phyloP scores from a whole-genome alignment of 2,888 invertebrate genomes.

The Prenolepis imparis region DNA sequence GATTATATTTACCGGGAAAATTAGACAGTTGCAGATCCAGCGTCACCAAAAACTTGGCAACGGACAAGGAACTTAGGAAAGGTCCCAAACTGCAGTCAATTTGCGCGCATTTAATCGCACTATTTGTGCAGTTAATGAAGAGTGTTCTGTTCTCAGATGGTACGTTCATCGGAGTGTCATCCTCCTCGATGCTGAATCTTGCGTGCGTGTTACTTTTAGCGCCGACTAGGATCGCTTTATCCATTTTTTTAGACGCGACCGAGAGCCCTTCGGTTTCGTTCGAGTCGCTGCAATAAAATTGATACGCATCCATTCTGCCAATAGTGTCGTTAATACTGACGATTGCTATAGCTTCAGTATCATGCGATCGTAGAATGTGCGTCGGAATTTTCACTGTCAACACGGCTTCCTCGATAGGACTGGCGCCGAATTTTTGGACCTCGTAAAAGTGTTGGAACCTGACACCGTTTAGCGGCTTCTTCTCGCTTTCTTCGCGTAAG shows the following conservation, averaged over 20 bases:
- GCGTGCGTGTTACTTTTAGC: constrained; percentile 37
- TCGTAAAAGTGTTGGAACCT: constrained; percentile 81
- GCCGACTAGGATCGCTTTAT: background rate
- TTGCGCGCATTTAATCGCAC: constrained; percentile 79
- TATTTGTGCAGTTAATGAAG: constrained; percentile 84
- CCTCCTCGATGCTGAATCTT: constrained; percentile 59
- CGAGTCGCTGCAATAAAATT: constrained; percentile 66
- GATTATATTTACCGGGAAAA: constrained; percentile 80
- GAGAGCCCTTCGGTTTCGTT: constrained; percentile 23
- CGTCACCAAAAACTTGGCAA: constrained; percentile 82
- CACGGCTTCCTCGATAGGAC: constrained; percentile 83
- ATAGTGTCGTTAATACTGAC: constrained; percentile 70
- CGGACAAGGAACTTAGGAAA: constrained; percentile 79
- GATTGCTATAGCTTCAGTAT: constrained; percentile 68
- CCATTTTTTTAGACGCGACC: background rate
- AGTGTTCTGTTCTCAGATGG: constrained; percentile 69
- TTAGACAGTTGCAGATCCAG: constrained; percentile 81
- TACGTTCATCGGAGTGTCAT: constrained; percentile 52
- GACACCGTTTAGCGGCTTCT: constrained; percentile 78
- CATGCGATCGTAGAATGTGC: background rate
- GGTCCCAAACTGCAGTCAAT: constrained; percentile 84
- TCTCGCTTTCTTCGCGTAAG: constrained; percentile 75
- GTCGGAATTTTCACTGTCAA: constrained; percentile 83
- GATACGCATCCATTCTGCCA: constrained; percentile 69
- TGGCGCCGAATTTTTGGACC: constrained; percentile 84